Conservation (phyloP, 2,113 vertebrate species). For the Girardinichthys multiradiatus region DNA sequence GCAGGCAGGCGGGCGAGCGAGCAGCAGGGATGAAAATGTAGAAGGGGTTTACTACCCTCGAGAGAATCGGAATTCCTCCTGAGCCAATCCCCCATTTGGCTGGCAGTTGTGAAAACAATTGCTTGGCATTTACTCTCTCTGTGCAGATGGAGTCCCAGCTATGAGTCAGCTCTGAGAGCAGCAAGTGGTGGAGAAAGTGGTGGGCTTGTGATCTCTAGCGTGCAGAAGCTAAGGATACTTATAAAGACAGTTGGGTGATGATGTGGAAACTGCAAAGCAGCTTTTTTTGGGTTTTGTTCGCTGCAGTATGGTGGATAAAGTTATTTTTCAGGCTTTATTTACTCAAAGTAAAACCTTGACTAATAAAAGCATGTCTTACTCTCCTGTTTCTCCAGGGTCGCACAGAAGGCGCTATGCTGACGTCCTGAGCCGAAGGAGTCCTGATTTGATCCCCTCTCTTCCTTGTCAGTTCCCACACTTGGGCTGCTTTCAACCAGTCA, state of each 20-base stretch:
- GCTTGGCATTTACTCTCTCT: constrained; percentile 76
- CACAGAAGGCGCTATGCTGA: constrained; percentile 60
- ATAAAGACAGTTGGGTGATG: constrained; percentile 38
- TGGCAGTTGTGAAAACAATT: constrained; percentile 85
- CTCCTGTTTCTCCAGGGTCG: constrained; percentile 55
- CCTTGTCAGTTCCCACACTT: constrained; percentile 48
- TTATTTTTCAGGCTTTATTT: background rate
- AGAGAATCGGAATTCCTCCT: constrained; percentile 80
- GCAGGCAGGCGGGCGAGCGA: constrained; percentile 25
- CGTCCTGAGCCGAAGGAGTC: constrained; percentile 72
- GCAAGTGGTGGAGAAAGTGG: constrained; percentile 73
- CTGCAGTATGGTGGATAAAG: constrained; percentile 12
- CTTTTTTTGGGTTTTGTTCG: constrained; percentile 5
- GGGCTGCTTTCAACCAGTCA: constrained; percentile 32
- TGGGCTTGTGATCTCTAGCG: constrained; percentile 62
- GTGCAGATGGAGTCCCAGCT: constrained; percentile 75
- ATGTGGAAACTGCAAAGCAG: constrained; percentile 27
- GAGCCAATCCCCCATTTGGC: constrained; percentile 82
- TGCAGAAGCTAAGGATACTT: constrained; percentile 48
- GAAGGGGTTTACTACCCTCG: constrained; percentile 73
- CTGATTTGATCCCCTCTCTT: constrained; percentile 39
- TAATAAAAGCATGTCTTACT: constrained; percentile 38
- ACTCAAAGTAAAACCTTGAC: constrained; percentile 6
- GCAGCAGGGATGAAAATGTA: constrained; percentile 46
- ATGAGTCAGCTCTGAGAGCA: constrained; percentile 78